Evolutionary conservation across 1,140 invertebrate genomes (phyloP).

Genomic region (Orchesella cincta): DNA sequence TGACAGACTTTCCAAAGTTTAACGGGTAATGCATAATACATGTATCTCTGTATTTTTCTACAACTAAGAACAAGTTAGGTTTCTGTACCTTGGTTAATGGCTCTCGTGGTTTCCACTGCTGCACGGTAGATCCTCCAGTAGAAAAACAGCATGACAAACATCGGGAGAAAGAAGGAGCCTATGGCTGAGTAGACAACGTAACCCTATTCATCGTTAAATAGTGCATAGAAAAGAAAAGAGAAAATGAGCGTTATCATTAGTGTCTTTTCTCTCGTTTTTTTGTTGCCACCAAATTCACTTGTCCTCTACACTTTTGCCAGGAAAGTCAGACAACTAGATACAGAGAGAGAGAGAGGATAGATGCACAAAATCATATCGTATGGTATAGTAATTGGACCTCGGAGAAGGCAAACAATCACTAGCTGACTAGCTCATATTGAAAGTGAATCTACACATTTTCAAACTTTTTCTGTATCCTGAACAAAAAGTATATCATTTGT

Average conservation of each 20-base stretch:
- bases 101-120: slow-evolving; percentile 82
- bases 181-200: slow-evolving; percentile 83
- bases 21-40: too few relatives aligned
- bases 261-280: not conserved
- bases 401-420: not conserved
- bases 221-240: not conserved
- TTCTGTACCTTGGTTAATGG: slow-evolving; percentile 71
- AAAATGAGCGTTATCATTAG: slow-evolving; percentile 22
- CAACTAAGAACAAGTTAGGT: too few relatives aligned
- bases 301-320: too few relatives aligned
- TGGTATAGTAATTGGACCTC: not conserved
- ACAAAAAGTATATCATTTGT: too few relatives aligned
- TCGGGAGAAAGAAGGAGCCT: slow-evolving; percentile 94
- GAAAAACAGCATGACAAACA: slow-evolving; percentile 94
- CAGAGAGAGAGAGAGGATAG: not conserved
- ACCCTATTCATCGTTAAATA: slow-evolving; percentile 37
- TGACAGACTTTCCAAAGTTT: too few relatives aligned
- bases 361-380: not conserved
- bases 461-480: not conserved
- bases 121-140: slow-evolving; percentile 94
- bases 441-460: not conserved
- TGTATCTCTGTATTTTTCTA: too few relatives aligned
- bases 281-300: not conserved
- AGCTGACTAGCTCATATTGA: too few relatives aligned
- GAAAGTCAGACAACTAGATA: not conserved